These are phyloP conservation scores for Metallyticus violacea DNA, from an alignment of 2,888 invertebrate species.

Conservation along the genomic window DNA sequence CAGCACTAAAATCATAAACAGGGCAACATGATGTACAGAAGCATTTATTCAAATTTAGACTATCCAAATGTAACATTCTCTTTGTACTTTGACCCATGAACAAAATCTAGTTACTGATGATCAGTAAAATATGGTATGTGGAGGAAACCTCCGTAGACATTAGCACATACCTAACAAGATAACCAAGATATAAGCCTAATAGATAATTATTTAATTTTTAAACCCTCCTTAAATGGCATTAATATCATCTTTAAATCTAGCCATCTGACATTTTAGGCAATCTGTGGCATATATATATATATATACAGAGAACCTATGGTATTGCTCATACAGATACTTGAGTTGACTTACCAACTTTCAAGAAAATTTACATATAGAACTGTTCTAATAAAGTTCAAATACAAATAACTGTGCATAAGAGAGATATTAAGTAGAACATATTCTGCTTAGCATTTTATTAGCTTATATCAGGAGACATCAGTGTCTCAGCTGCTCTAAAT, in stretches of 20 bases:
- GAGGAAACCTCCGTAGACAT: not conserved
- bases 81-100: not conserved
- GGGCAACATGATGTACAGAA: not conserved
- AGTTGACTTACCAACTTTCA: not conserved
- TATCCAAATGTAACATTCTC: not conserved
- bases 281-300: not conserved
- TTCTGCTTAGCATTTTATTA: not conserved
- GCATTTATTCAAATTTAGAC: not conserved
- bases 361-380: not conserved
- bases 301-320: not conserved
- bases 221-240: not conserved
- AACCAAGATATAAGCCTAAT: not conserved
- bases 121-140: not conserved
- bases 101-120: not conserved
- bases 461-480: not conserved
- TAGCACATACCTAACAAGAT: not conserved
- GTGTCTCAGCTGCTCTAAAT: too few relatives aligned
- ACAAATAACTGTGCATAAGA: too few relatives aligned
- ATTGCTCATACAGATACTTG: not conserved
- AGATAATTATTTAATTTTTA: not conserved
- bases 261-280: not conserved
- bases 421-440: not conserved
- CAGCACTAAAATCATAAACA: not conserved
- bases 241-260: too few relatives aligned
- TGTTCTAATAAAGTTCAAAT: not conserved